Base-by-base conservation (phyloP, 2,888 invertebrate genomes). In the Sphaerophoria taeniata region DNA sequence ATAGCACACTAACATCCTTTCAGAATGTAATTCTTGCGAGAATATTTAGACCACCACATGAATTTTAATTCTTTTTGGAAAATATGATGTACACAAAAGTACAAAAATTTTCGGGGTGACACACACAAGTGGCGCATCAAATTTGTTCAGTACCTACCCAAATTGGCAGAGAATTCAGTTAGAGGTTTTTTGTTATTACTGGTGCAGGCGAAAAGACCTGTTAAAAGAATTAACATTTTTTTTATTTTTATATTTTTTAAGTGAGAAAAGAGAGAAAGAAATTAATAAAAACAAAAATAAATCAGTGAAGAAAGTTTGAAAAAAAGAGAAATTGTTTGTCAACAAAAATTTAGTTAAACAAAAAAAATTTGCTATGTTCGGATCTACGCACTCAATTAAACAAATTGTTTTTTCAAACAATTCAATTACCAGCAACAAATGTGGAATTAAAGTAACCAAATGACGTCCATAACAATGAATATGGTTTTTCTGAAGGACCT, bases 401-500 rank as follows among this genome's bases (percentile, higher is more conserved):
- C 71, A 60, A 51, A 12, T 2, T 56, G 31, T 80, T 70, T 65
- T 47, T 72, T 67, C 76, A n/a, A 72, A 31, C 45, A 69, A 33
- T 53, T 51, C 43, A 56, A 61, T 56, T 31, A 58, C 14, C 36
- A 56, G 4, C 58, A 80, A 70, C 34, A 74, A 53, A 77, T 51
- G 56, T 49, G 58, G 73, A 65, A 82, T 78, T 67, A 55, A 56
- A 43, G 71, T 65, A 39, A 39, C 65, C 77, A 87, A 87, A 91
- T 91, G 92, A 90, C 90, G 78, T 90, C 90, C 71, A 88, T 92
- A 80, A 90, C 91, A 85, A 91, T 92, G 89, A 92, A 92, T 84
- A 91, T 92, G 91, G 91, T 92, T 74, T 92, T 92, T 80, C 89
- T 92, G 76, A 92, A 92, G 91, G 92, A 92, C 88, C 88, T 92